Conservation (phyloP, 1,140 invertebrate species). For the Drosophila tristis region DNA sequence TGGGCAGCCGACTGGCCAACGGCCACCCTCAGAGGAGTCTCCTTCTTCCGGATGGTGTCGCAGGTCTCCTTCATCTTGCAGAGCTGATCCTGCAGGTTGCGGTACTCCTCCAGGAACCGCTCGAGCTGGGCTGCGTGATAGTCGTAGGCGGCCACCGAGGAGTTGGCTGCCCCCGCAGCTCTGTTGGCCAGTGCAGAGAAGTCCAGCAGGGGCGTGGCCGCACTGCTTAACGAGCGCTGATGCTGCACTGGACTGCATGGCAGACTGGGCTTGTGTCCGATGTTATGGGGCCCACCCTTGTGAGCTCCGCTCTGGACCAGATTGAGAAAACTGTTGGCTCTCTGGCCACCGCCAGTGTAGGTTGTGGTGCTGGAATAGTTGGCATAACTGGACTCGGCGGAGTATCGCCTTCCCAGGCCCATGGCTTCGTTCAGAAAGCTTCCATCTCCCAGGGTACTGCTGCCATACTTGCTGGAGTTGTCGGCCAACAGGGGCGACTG, state of each 20-base stretch:
- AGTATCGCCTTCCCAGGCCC: slow-evolving; percentile 73
- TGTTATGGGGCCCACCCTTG: slow-evolving; percentile 45
- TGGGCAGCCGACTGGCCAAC: slow-evolving; percentile 78
- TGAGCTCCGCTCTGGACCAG: slow-evolving; percentile 76
- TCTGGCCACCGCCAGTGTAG: slow-evolving; percentile 72
- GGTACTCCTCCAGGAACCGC: slow-evolving; percentile 90
- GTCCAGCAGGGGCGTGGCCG: slow-evolving; percentile 79
- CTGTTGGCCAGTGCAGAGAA: slow-evolving; percentile 69
- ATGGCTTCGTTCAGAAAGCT: slow-evolving; percentile 80
- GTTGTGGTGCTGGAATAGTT: slow-evolving; percentile 74
- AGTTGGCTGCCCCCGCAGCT: slow-evolving; percentile 74
- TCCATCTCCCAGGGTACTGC: slow-evolving; percentile 77
- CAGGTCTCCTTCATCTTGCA: slow-evolving; percentile 91
- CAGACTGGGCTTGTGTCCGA: slow-evolving; percentile 64
- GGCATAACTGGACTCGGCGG: slow-evolving; percentile 77
- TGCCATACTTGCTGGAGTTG: slow-evolving; percentile 83
- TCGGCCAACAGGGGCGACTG: slow-evolving; percentile 87
- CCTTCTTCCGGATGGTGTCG: slow-evolving; percentile 87
- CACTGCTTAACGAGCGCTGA: slow-evolving; percentile 77
- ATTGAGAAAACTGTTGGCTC: slow-evolving; percentile 81
- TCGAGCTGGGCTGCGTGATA: slow-evolving; percentile 91
- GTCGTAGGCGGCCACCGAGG: slow-evolving; percentile 87
- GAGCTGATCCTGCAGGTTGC: slow-evolving; percentile 89
- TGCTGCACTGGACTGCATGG: slow-evolving; percentile 80
- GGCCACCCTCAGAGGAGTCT: slow-evolving; percentile 80